phyloP scores from a whole-genome alignment of 1,140 invertebrate genomes.

The Aphelenchoides avenae region DNA sequence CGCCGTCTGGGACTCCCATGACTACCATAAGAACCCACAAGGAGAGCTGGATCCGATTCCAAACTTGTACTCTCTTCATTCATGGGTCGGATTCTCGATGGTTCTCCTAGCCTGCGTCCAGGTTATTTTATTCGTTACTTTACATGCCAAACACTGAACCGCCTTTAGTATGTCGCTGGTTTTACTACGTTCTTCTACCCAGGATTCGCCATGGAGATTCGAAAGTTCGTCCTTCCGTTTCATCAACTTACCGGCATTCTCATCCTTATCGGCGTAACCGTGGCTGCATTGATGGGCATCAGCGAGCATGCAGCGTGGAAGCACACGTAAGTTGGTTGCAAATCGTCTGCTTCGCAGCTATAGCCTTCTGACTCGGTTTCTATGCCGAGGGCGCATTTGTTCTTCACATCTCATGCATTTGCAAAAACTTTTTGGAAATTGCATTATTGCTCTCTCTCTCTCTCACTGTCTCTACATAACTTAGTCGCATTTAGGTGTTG shows the following conservation, averaged over 20 bases:
- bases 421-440: too few species aligned
- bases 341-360: too few species aligned
- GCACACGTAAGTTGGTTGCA: slow-evolving; percentile 44
- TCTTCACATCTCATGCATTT: too few species aligned
- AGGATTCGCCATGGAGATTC: slow-evolving; percentile 66
- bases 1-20: slow-evolving; percentile 82
- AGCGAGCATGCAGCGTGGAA: slow-evolving; percentile 76
- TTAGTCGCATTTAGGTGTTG: slow-evolving; percentile 47
- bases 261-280: slow-evolving; percentile 71
- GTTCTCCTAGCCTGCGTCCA: slow-evolving; percentile 73
- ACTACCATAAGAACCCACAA: slow-evolving; percentile 60
- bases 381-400: too few species aligned
- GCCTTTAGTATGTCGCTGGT: slow-evolving; percentile 71
- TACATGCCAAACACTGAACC: neutral
- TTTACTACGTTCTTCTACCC: slow-evolving; percentile 74
- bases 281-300: slow-evolving; percentile 73
- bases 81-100: slow-evolving; percentile 76
- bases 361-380: too few species aligned
- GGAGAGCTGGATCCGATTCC: slow-evolving; percentile 65
- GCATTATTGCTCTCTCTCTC: neutral
- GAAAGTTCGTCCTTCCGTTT: slow-evolving; percentile 71
- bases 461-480: slow-evolving; percentile 1
- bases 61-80: slow-evolving; percentile 78
- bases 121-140: slow-evolving; percentile 61
- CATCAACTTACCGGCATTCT: slow-evolving; percentile 76